Conservation (phyloP, 2,113 vertebrate genomes). For the Mesoclemmys tuberculata region DNA sequence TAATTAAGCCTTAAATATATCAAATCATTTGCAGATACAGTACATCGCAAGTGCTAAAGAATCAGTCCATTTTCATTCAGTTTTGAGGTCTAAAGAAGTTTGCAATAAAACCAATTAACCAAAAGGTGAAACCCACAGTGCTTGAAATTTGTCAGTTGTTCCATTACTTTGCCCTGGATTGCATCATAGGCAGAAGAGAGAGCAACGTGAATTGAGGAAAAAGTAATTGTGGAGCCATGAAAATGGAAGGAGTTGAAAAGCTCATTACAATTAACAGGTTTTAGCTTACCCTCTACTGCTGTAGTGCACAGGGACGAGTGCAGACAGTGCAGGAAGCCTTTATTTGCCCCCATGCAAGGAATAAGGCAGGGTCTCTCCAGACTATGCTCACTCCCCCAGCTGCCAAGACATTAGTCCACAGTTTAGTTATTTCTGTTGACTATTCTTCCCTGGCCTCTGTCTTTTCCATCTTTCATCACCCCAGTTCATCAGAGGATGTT, state of each 20-base stretch:
- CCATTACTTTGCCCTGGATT: not conserved
- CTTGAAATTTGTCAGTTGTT: not conserved
- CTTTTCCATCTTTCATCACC: not conserved
- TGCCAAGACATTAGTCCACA: not conserved
- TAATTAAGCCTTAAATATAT: not conserved
- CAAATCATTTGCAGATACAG: not conserved
- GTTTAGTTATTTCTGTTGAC: not conserved
- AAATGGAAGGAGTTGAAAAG: not conserved
- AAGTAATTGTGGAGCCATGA: not conserved
- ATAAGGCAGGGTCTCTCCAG: not conserved
- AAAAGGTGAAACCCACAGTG: not conserved
- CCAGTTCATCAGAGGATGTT: not conserved
- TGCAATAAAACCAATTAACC: not conserved
- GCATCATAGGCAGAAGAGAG: not conserved
- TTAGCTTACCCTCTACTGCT: too few relatives aligned
- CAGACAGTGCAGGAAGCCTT: not conserved
- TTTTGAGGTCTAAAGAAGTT: not conserved
- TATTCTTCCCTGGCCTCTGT: not conserved
- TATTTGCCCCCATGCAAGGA: not conserved
- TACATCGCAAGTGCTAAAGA: not conserved
- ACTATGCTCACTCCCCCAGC: not conserved
- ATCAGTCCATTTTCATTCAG: not conserved
- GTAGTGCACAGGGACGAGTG: fast-evolving
- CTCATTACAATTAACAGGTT: not conserved
- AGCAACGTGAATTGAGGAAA: not conserved